Conservation (phyloP, 1,140 invertebrate genomes). For the Euura saliciscinereae region DNA sequence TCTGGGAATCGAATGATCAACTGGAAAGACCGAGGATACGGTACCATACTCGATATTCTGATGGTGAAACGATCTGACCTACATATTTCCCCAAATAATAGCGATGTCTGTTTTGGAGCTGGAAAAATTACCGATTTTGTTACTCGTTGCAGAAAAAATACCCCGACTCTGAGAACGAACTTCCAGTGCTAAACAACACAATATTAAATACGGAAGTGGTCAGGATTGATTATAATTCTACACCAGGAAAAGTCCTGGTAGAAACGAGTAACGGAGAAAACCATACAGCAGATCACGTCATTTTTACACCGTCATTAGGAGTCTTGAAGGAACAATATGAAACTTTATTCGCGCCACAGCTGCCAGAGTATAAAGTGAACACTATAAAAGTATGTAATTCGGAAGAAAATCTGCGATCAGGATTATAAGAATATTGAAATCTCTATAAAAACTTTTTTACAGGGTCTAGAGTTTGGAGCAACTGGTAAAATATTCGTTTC, state of each 20-base stretch:
- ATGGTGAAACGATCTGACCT: constrained; percentile 50
- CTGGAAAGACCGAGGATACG: constrained; percentile 69
- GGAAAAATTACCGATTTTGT: neutral
- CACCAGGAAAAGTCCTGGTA: constrained; percentile 36
- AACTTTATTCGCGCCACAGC: constrained; percentile 51
- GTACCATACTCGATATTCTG: constrained; percentile 64
- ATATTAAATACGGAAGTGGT: constrained; percentile 46
- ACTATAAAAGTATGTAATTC: constrained; percentile 40
- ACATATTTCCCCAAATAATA: too few relatives aligned
- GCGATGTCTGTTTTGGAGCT: too few relatives aligned
- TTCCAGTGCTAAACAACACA: constrained; percentile 45
- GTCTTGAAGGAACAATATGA: constrained; percentile 54
- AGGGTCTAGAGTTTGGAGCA: constrained; percentile 70
- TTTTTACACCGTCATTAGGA: constrained; percentile 59
- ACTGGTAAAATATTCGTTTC: constrained; percentile 80
- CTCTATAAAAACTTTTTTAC: constrained; percentile 26
- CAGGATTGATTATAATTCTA: constrained; percentile 41
- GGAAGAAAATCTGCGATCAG: too few relatives aligned
- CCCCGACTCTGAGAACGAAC: constrained; percentile 30
- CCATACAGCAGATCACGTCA: constrained; percentile 51
- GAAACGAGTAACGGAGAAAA: constrained; percentile 44
- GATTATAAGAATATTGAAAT: too few relatives aligned
- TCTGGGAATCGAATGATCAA: constrained; percentile 64
- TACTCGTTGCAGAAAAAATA: constrained; percentile 41
- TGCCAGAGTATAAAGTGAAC: constrained; percentile 45